A percentile compares a stretch with the other conserved stretches of the same genome.
These are phyloP conservation scores for Timandra comae DNA, from an alignment of 2,888 invertebrate species.

Conservation along the genomic window DNA sequence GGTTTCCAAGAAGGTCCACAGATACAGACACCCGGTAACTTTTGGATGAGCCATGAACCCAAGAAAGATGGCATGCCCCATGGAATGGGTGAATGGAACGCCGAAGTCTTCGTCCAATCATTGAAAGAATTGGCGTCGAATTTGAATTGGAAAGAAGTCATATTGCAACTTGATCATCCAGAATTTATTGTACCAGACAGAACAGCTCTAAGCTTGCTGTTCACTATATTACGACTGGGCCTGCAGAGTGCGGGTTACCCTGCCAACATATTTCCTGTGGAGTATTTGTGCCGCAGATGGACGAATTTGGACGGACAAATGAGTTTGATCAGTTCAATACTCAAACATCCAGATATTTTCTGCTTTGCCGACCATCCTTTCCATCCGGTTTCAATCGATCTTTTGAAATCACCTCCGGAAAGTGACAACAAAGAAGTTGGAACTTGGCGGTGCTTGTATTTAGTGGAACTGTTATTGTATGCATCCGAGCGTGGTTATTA, in stretches of 20 bases:
- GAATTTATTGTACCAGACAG: slow-evolving; percentile 93
- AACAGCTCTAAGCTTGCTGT: slow-evolving; percentile 87
- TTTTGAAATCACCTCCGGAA: slow-evolving; percentile 95
- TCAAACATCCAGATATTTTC: slow-evolving; percentile 95
- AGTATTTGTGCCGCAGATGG: slow-evolving; percentile 94
- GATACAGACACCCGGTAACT: slow-evolving; percentile 80
- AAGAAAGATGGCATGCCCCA: slow-evolving; percentile 70
- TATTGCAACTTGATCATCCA: slow-evolving; percentile 92
- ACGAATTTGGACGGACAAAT: slow-evolving; percentile 95
- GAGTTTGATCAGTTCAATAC: slow-evolving; percentile 89
- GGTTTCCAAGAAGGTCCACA: slow-evolving; percentile 81
- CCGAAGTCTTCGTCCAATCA: slow-evolving; percentile 95
- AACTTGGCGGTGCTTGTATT: slow-evolving; percentile 94
- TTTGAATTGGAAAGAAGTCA: slow-evolving; percentile 95
- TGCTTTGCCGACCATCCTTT: slow-evolving; percentile 95
- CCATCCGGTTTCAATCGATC: slow-evolving; percentile 89
- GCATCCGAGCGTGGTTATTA: slow-evolving; percentile 93
- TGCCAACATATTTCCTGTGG: slow-evolving; percentile 88
- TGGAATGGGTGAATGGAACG: slow-evolving; percentile 87
- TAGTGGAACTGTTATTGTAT: slow-evolving; percentile 91
- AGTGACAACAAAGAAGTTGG: slow-evolving; percentile 95
- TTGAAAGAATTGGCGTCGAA: slow-evolving; percentile 91
- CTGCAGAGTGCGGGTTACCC: slow-evolving; percentile 85
- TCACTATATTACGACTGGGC: slow-evolving; percentile 88
- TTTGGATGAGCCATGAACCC: slow-evolving; percentile 77